A percentile compares a stretch with the other conserved stretches of the same genome.
Conservation (phyloP, 2,113 vertebrate species). For the Malurus elegans region DNA sequence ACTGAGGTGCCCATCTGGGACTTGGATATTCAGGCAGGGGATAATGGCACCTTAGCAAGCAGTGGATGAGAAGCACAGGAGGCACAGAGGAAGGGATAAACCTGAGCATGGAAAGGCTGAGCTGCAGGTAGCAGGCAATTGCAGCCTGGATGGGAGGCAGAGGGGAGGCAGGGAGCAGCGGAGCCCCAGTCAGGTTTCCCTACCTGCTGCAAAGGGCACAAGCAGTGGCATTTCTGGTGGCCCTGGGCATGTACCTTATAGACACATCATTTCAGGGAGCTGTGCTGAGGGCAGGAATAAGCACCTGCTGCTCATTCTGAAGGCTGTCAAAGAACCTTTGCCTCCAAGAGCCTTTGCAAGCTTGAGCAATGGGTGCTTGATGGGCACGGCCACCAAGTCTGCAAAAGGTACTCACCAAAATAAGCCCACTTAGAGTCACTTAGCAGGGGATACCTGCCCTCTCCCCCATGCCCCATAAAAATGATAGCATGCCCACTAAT, state of each 20-base stretch:
- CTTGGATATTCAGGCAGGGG: not conserved
- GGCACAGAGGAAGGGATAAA: not conserved
- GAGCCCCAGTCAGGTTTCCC: not conserved
- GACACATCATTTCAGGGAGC: not conserved
- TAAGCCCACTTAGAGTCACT: not conserved
- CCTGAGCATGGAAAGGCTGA: not conserved
- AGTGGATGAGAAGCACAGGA: not conserved
- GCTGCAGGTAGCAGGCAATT: not conserved
- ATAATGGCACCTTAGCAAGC: not conserved
- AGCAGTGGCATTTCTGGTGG: not conserved
- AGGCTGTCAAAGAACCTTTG: not conserved
- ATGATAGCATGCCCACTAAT: not conserved
- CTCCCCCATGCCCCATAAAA: not conserved
- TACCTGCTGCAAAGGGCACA: not conserved
- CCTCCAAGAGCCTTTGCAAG: not conserved
- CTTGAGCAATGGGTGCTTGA: not conserved
- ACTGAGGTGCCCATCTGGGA: not conserved
- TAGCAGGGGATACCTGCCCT: not conserved
- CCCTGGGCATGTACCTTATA: not conserved
- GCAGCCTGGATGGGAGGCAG: not conserved
- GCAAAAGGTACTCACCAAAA: not conserved
- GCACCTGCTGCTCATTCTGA: not conserved
- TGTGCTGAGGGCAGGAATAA: not conserved
- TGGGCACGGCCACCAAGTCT: rapidly evolving
- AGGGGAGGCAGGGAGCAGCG: not conserved